Percentiles rank a stretch among this genome's conserved stretches.
Conservation (phyloP, 1,140 invertebrate genomes). For the Anastrepha obliqua region DNA sequence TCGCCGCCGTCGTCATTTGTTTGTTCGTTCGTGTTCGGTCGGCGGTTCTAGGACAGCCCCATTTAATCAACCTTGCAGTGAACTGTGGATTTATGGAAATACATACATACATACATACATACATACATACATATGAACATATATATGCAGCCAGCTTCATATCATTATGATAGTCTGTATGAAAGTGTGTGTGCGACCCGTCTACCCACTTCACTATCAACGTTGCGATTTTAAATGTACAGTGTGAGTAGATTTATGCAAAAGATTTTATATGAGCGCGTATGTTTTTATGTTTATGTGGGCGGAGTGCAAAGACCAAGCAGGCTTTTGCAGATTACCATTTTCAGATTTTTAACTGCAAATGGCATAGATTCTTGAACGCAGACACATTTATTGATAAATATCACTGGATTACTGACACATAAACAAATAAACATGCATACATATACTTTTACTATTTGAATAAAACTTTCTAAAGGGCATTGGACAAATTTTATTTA, state of each 20-base stretch:
- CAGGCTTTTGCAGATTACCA: neutral
- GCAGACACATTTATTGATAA: slow-evolving; percentile 22
- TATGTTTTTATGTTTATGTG: neutral
- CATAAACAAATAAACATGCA: neutral
- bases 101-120: neutral
- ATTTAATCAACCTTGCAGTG: slow-evolving; percentile 44
- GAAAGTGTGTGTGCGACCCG: neutral
- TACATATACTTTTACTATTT: neutral
- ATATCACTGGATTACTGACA: neutral
- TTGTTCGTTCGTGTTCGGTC: neutral
- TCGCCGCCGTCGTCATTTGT: neutral
- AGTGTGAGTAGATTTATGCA: too few species aligned
- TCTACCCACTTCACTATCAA: too few species aligned
- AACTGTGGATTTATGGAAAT: slow-evolving; percentile 39
- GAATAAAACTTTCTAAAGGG: neutral
- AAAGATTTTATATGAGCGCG: neutral
- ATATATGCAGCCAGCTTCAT: too few species aligned
- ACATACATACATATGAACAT: neutral
- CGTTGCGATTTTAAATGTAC: too few species aligned
- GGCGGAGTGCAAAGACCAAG: neutral
- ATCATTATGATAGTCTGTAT: neutral
- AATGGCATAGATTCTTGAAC: neutral
- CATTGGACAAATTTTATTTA: too few species aligned
- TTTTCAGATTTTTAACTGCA: neutral
- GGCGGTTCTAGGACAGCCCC: slow-evolving; percentile 31